Evolutionary conservation across 2,797 vertebrate genomes (phyloP), one percentile per base, ranked within the genome.

Genomic region (Pampus argenteus): DNA sequence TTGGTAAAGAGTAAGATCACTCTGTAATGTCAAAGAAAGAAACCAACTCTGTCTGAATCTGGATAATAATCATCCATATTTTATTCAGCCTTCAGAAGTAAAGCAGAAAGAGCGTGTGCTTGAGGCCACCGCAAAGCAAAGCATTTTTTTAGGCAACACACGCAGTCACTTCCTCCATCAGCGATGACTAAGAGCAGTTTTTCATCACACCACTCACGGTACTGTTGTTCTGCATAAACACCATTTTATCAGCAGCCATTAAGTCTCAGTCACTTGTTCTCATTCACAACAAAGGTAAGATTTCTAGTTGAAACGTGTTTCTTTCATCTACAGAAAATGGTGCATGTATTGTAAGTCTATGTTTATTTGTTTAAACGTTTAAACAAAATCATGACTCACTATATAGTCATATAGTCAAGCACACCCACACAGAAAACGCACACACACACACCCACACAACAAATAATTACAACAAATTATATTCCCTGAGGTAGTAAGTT

Each of bases 161-260:
- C 31, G 31, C 69, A 57, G 54, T 66, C 83, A 77, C 77, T 88
- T 87, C 85, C 75, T 85, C 77, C 59, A 40, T 13, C 72, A 25
- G 34, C 9, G 72, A 81, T 84, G 83, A 88, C 82, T 75, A 65
- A 86, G 68, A 85, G 57, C 29, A 59, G 48, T 57, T 83, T 74
- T 71, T 84, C 77, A 62, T 64, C 34, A 68, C 45, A 38, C 69
- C 61, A 58, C 56, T 62, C 57, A 31, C 11, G 69, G 52, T 0
- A 23, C 40, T n/a, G 23, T 38, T 52, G 59, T 50, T 64, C 68
- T 61, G 81, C 70, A 61, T 60, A 67, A 58, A 80, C 25, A 4
- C 13, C 48, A 47, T 64, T 81, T 79, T 70, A 81, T 66, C 67
- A 68, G 60, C 60, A 66, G 72, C 54, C 15, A 34, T 55, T 78